phyloP scores from a whole-genome alignment of 2,113 vertebrate species.

The Psophia crepitans region DNA sequence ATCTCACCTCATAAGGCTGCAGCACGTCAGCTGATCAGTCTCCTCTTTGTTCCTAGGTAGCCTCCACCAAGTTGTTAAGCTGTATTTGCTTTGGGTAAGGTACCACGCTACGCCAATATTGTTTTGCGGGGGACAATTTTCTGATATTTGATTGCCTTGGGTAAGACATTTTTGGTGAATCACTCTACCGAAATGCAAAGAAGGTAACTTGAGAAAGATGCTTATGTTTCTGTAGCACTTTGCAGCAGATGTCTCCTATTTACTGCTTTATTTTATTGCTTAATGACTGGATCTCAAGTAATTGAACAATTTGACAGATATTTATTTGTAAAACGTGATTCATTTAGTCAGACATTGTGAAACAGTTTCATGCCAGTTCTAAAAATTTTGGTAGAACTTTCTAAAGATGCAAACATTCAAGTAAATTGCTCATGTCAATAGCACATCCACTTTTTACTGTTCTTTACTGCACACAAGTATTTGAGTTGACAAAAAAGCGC shows the following conservation, averaged over 20 bases:
- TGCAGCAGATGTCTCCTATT: constrained; percentile 83
- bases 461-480: constrained; percentile 75
- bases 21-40: background rate
- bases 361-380: constrained; percentile 75
- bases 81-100: background rate
- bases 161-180: constrained; percentile 70
- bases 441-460: constrained; percentile 74
- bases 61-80: background rate
- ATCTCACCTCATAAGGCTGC: background rate
- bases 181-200: constrained; percentile 76
- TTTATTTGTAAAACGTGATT: constrained; percentile 85
- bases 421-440: constrained; percentile 75
- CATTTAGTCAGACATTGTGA: constrained; percentile 78
- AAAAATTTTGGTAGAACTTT: constrained; percentile 67
- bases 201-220: constrained; percentile 81
- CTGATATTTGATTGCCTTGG: constrained; percentile 27
- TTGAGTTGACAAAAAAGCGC: constrained; percentile 74
- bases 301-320: constrained; percentile 83
- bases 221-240: constrained; percentile 80
- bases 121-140: background rate
- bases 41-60: background rate
- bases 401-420: constrained; percentile 78
- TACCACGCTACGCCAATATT: background rate
- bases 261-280: constrained; percentile 83
- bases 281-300: constrained; percentile 81